Conservation (phyloP, 53 echinoderm and acorn worm species). For the Mesocentrotus franciscanus region DNA sequence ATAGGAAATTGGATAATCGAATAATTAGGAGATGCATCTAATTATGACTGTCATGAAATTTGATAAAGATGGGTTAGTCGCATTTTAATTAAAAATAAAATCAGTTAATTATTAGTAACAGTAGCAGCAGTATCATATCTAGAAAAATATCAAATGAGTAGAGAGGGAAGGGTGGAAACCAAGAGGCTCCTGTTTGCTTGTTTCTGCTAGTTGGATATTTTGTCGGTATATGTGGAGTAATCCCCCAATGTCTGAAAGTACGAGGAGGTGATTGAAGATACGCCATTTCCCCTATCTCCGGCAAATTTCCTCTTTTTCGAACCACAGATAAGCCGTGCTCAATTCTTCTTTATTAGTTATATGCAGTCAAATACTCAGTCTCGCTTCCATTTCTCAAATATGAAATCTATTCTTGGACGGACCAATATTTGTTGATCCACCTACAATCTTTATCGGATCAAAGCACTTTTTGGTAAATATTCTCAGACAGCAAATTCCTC, state of each 20-base stretch:
- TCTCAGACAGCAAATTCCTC: background rate
- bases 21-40: too few relatives aligned
- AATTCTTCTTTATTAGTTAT: background rate
- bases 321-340: background rate
- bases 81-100: too few relatives aligned
- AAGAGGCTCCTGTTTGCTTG: background rate
- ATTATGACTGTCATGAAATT: too few relatives aligned
- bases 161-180: too few relatives aligned
- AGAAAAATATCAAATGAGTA: too few relatives aligned
- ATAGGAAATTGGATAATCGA: too few relatives aligned
- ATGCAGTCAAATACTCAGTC: background rate
- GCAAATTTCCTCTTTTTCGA: background rate
- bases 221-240: too few relatives aligned
- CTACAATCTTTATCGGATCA: background rate
- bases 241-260: background rate
- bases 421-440: background rate
- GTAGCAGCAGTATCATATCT: too few relatives aligned
- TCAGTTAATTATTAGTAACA: too few relatives aligned
- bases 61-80: too few relatives aligned
- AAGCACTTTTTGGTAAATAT: background rate
- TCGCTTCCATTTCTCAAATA: slow-evolving; percentile 1
- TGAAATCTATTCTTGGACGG: slow-evolving; percentile 9
- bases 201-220: background rate
- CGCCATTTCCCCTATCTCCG: background rate
- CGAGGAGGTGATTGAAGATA: background rate